These are phyloP conservation scores for Gila orcuttii DNA, from an alignment of 2,113 vertebrate species.

Conservation along the genomic window DNA sequence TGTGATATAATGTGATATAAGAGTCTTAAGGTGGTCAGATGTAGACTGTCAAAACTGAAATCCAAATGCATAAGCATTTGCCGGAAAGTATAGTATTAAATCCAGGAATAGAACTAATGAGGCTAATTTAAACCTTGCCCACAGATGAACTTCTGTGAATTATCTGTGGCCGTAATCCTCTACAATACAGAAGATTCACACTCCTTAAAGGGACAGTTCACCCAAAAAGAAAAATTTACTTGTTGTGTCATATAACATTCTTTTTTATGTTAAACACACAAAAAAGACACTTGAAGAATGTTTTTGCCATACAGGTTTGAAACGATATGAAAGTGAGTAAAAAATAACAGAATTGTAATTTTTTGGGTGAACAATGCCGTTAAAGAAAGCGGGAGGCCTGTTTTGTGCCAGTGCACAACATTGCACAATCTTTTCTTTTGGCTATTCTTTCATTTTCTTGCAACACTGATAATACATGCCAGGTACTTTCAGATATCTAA, in stretches of 20 bases:
- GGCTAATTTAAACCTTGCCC: conserved; percentile 19
- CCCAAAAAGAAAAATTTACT: not conserved
- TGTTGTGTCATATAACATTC: not conserved
- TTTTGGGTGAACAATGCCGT: not conserved
- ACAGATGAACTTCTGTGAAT: not conserved
- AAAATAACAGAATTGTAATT: not conserved
- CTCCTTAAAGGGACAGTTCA: not conserved
- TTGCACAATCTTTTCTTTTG: not conserved
- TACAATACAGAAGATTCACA: not conserved
- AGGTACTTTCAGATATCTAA: conserved; percentile 12
- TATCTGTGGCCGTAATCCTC: not conserved
- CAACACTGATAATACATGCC: not conserved
- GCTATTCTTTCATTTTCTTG: not conserved
- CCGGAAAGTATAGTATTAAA: not conserved
- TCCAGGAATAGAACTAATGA: not conserved
- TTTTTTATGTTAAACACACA: not conserved
- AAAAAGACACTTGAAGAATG: not conserved
- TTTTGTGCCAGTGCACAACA: conserved; percentile 12
- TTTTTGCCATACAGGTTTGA: not conserved
- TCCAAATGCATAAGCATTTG: not conserved
- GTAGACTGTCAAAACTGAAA: not conserved
- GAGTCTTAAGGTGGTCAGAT: not conserved
- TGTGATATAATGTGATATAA: no score
- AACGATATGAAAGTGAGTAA: not conserved
- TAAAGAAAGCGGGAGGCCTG: not conserved